Evolutionary conservation across 1,140 invertebrate species (phyloP).

Genomic region (Danaus plexippus): DNA sequence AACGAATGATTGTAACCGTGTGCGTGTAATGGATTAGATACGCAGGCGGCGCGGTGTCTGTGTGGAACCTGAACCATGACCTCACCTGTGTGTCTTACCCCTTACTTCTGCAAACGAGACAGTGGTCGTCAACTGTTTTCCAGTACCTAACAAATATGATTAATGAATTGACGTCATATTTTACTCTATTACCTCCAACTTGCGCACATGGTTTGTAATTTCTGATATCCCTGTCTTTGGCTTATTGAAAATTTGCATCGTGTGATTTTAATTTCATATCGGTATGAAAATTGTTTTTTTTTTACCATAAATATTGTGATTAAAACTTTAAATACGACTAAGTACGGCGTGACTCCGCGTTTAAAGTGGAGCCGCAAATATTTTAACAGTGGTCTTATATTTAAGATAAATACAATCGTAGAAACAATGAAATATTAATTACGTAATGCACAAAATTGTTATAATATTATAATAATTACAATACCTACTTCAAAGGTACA

Average conservation of each 20-base stretch:
- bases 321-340: slow-evolving; percentile 67
- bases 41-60: slow-evolving; percentile 23
- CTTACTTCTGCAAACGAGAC: slow-evolving; percentile 46
- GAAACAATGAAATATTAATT: slow-evolving; percentile 71
- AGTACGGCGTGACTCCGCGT: slow-evolving; percentile 59
- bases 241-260: slow-evolving; percentile 60
- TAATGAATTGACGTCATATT: slow-evolving; percentile 71
- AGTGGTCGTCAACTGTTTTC: slow-evolving; percentile 45
- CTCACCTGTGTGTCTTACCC: slow-evolving; percentile 19
- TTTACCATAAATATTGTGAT: slow-evolving; percentile 56
- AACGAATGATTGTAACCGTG: slow-evolving; percentile 65
- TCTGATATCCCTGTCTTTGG: slow-evolving; percentile 66
- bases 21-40: slow-evolving; percentile 47
- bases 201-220: slow-evolving; percentile 61
- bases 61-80: slow-evolving; percentile 13
- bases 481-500: slow-evolving; percentile 70
- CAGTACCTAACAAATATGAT: slow-evolving; percentile 69
- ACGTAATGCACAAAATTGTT: slow-evolving; percentile 71
- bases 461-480: slow-evolving; percentile 67
- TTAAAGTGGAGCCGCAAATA: slow-evolving; percentile 46
- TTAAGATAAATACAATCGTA: slow-evolving; percentile 69
- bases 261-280: slow-evolving; percentile 43
- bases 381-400: slow-evolving; percentile 67
- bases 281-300: slow-evolving; percentile 50
- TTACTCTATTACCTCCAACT: slow-evolving; percentile 68